Conservation (phyloP, 1,140 invertebrate genomes). For the Anagrus nilaparvatae region DNA sequence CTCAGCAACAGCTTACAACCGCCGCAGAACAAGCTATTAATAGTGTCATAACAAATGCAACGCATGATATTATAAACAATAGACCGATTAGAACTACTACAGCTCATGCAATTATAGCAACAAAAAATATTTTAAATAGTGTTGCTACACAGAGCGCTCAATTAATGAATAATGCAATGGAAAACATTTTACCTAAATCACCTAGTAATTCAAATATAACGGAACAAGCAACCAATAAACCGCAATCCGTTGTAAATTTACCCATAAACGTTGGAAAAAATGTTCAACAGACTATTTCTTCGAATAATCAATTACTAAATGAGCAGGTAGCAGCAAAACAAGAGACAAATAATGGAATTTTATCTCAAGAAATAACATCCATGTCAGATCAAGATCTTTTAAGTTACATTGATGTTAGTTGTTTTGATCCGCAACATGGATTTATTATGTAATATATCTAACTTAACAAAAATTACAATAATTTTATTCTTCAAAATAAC, state of each 20-base stretch:
- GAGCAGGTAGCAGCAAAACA: constrained; percentile 23
- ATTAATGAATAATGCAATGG: constrained; percentile 39
- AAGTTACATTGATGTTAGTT: constrained; percentile 76
- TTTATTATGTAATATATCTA: constrained; percentile 34
- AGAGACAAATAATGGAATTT: constrained; percentile 35
- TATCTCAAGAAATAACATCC: constrained; percentile 61
- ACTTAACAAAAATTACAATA: too few relatives aligned
- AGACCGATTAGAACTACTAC: constrained; percentile 37
- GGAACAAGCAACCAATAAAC: constrained; percentile 25
- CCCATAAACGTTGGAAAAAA: constrained; percentile 20
- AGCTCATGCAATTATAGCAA: constrained; percentile 39
- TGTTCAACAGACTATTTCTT: background rate
- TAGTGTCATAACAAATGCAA: constrained; percentile 37
- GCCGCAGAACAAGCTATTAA: constrained; percentile 40
- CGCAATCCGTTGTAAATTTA: constrained; percentile 23
- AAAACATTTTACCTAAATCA: constrained; percentile 37
- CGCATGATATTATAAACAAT: constrained; percentile 40
- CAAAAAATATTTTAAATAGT: constrained; percentile 39
- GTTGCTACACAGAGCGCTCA: constrained; percentile 39
- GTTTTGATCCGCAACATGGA: constrained; percentile 55
- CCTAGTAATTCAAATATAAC: constrained; percentile 22
- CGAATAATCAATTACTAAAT: constrained; percentile 7
- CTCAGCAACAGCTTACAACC: constrained; percentile 35
- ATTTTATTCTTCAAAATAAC: constrained; percentile 9
- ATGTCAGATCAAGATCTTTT: constrained; percentile 78